A percentile compares a stretch with the other conserved stretches of the same genome.
Evolutionary conservation across 2,797 vertebrate genomes (phyloP).

Genomic region (Petrocephalus schoutedeni): DNA sequence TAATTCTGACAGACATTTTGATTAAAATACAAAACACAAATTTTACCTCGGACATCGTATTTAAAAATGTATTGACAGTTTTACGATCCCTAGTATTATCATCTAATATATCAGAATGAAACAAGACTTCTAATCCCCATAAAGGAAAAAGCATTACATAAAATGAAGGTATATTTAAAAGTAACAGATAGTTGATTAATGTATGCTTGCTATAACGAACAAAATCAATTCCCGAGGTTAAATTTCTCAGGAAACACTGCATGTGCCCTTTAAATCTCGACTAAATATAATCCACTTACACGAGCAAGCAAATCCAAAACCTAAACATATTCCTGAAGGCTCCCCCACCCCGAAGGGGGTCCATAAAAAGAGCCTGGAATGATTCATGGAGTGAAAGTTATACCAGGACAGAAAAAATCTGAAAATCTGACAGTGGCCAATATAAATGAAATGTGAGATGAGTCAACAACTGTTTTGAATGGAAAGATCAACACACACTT

Average conservation of each 20-base stretch:
- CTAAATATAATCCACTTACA: conserved; percentile 23
- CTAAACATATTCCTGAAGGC: conserved; percentile 1
- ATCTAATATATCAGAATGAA: not conserved
- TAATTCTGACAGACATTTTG: not conserved
- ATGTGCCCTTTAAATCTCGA: conserved; percentile 14
- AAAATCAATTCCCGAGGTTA: not conserved
- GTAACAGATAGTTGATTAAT: not conserved
- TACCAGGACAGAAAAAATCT: conserved; percentile 16
- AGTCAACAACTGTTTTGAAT: conserved; percentile 13
- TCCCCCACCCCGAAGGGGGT: not conserved
- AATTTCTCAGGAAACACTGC: conserved; percentile 1
- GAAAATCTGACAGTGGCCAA: conserved; percentile 16
- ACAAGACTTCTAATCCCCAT: not conserved
- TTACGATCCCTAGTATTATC: not conserved
- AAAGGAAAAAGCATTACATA: not conserved
- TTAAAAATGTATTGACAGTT: not conserved
- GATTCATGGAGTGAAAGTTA: conserved; percentile 20
- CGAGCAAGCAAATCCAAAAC: not conserved
- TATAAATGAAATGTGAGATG: conserved; percentile 17
- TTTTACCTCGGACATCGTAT: not conserved
- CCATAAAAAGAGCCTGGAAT: conserved; percentile 16
- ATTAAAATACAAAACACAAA: not conserved
- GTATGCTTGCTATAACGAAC: not conserved
- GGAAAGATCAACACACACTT: conserved; percentile 8
- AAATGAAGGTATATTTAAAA: not conserved